Conservation (phyloP, 2,888 invertebrate species). For the Pelosia muscerda region DNA sequence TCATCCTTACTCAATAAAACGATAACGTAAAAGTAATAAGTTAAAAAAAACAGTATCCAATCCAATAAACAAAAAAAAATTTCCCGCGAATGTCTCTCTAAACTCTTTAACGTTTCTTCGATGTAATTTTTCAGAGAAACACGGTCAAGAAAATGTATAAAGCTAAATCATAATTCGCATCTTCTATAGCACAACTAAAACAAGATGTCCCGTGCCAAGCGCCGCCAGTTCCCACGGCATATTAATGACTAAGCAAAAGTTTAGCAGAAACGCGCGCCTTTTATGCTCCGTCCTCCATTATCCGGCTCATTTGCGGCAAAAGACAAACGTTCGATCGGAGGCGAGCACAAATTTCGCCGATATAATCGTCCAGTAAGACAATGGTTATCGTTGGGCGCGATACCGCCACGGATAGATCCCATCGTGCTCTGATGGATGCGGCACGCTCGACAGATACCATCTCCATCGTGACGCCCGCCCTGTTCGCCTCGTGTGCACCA, state of each 20-base stretch:
- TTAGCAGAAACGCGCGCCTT: slow-evolving; percentile 75
- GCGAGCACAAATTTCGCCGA: slow-evolving; percentile 84
- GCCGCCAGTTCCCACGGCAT: slow-evolving; percentile 75
- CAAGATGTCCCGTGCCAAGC: slow-evolving; percentile 41
- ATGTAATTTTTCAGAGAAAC: no score
- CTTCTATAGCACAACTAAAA: slow-evolving; percentile 34
- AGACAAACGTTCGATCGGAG: slow-evolving; percentile 81
- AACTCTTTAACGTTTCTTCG: no score
- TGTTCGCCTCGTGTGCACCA: slow-evolving; percentile 74
- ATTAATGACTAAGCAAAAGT: slow-evolving; percentile 83
- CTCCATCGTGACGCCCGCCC: slow-evolving; percentile 75
- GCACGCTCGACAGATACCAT: slow-evolving; percentile 83
- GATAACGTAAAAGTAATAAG: no score
- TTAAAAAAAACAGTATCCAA: no score
- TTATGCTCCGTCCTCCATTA: slow-evolving; percentile 76
- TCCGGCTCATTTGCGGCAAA: slow-evolving; percentile 84
- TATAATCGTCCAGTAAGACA: slow-evolving; percentile 81
- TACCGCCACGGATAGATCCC: slow-evolving; percentile 73
- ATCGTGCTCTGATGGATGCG: slow-evolving; percentile 80
- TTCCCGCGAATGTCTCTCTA: no score
- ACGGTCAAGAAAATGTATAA: slow-evolving; percentile 3
- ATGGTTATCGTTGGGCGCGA: slow-evolving; percentile 81
- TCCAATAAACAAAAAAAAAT: no score
- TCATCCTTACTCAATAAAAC: no score
- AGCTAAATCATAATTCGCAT: background rate